Percentiles rank a stretch among this genome's conserved stretches.
These are phyloP conservation scores for Enteromius treurensis DNA, from an alignment of 2,797 vertebrate species.

Conservation along the genomic window DNA sequence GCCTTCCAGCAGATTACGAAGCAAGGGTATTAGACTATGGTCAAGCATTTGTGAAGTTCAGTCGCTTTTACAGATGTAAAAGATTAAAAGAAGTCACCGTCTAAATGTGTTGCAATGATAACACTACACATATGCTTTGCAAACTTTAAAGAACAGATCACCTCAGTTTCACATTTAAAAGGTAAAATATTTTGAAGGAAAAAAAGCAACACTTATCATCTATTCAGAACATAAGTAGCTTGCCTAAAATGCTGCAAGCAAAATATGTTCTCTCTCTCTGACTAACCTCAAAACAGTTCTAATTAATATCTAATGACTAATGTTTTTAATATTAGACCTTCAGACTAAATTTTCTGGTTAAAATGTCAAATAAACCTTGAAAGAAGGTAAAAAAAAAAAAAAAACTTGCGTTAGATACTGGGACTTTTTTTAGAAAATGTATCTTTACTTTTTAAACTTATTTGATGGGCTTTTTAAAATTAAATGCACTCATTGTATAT, in stretches of 20 bases:
- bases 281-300: not conserved
- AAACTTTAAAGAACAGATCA: not conserved
- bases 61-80: conserved; percentile 12
- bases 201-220: not conserved
- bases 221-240: not conserved
- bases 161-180: not conserved
- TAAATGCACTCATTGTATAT: not conserved
- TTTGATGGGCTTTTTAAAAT: not conserved
- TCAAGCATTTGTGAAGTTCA: conserved; percentile 17
- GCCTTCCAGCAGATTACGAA: conserved; percentile 23
- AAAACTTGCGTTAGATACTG: too few species aligned
- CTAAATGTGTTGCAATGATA: not conserved
- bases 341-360: not conserved
- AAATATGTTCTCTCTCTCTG: not conserved
- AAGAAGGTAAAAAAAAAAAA: too few species aligned
- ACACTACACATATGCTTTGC: not conserved
- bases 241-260: not conserved
- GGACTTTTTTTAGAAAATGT: not conserved
- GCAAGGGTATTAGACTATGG: conserved; percentile 22
- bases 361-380: not conserved
- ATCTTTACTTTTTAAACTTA: not conserved
- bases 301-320: not conserved
- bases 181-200: not conserved
- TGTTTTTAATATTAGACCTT: not conserved
- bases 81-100: not conserved